Percentiles rank a stretch among this genome's conserved stretches.
These are phyloP conservation scores for Drosophila funebris DNA, from an alignment of 1,140 invertebrate species.

Conservation along the genomic window DNA sequence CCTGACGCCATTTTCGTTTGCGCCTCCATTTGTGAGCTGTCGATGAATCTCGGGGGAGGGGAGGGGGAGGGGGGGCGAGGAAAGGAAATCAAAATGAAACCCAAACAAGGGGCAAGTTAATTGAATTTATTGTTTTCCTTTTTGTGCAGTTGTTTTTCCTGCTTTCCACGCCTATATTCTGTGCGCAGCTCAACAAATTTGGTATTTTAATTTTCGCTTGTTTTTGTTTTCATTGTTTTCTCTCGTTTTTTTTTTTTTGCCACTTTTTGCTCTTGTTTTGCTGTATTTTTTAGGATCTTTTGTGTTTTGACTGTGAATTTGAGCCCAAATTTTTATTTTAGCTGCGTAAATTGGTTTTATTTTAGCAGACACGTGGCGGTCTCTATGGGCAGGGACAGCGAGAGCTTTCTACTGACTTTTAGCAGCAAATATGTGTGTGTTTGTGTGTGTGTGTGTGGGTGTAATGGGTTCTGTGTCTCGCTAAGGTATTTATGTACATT, in stretches of 20 bases:
- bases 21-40: neutral
- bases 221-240: constrained; percentile 14
- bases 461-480: constrained; percentile 7
- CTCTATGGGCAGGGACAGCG: neutral
- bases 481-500: constrained; percentile 38
- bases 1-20: constrained; percentile 11
- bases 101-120: constrained; percentile 45
- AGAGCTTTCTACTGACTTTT: constrained; percentile 14
- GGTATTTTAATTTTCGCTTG: constrained; percentile 45
- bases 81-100: constrained; percentile 42
- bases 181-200: constrained; percentile 29
- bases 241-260: constrained; percentile 18
- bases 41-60: too few species aligned
- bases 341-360: constrained; percentile 39
- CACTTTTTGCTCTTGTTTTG: constrained; percentile 3
- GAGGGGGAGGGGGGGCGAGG: neutral
- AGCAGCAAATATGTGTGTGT: constrained; percentile 30
- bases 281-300: constrained; percentile 5
- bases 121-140: constrained; percentile 51
- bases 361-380: constrained; percentile 14
- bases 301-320: constrained; percentile 4
- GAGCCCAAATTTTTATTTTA: constrained; percentile 16
- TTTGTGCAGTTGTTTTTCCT: constrained; percentile 5
- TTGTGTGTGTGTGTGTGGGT: neutral
- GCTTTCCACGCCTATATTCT: constrained; percentile 10